phyloP scores from a whole-genome alignment of 2,797 vertebrate genomes.

The Lycodopsis pacificus region DNA sequence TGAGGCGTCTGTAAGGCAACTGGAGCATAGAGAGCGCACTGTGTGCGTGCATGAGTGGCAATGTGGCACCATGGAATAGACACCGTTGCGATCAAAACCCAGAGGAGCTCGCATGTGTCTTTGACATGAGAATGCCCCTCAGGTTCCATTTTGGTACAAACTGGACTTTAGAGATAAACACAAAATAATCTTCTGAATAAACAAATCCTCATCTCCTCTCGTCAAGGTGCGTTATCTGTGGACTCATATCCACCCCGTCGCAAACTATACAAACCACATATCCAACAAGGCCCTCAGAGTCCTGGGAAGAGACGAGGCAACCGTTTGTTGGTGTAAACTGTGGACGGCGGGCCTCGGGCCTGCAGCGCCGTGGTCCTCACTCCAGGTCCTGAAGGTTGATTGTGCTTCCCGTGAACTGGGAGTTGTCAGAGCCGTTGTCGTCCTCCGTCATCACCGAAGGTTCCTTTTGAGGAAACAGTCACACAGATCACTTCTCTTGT shows the following conservation, averaged over 20 bases:
- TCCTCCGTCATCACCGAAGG: slow-evolving; percentile 89
- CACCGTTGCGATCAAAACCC: slow-evolving; percentile 17
- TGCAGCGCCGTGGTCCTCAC: slow-evolving; percentile 44
- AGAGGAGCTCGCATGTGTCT: slow-evolving; percentile 10
- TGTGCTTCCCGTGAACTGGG: slow-evolving; percentile 93
- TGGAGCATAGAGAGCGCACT: slow-evolving; percentile 46
- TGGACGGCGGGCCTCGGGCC: slow-evolving; percentile 7
- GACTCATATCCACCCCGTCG: slow-evolving; percentile 29
- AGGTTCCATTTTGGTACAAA: slow-evolving; percentile 65
- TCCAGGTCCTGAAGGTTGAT: slow-evolving; percentile 93
- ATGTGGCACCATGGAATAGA: slow-evolving; percentile 62
- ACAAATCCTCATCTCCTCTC: slow-evolving; percentile 31
- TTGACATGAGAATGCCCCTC: slow-evolving; percentile 27
- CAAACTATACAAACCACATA: not conserved
- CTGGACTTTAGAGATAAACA: slow-evolving; percentile 35
- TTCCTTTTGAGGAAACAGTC: slow-evolving; percentile 82
- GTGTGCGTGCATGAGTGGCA: slow-evolving; percentile 31
- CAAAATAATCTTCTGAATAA: slow-evolving; percentile 16
- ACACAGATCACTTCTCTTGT: not conserved
- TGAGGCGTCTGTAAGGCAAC: slow-evolving; percentile 73
- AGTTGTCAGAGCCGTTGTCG: slow-evolving; percentile 88
- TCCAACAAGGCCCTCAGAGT: slow-evolving; percentile 50
- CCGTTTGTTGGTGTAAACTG: slow-evolving; percentile 37
- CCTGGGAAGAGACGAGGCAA: slow-evolving; percentile 32
- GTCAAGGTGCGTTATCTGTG: slow-evolving; percentile 70